These are phyloP conservation scores for Drosophila trapezifrons DNA, from an alignment of 1,140 invertebrate species.

Conservation along the genomic window DNA sequence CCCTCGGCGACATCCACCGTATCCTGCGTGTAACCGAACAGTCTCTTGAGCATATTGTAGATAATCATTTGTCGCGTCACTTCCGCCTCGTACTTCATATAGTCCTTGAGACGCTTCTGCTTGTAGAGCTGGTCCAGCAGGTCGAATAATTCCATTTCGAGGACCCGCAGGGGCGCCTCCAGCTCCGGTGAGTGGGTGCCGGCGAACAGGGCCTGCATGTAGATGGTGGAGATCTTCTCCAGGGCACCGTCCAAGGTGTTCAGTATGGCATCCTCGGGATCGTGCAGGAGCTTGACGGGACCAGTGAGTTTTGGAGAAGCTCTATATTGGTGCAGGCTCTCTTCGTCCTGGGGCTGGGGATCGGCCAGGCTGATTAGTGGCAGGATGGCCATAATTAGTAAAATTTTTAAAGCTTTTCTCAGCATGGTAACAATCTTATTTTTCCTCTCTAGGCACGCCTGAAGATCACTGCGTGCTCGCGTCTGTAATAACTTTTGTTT, in stretches of 20 bases:
- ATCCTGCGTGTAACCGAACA: conserved; percentile 72
- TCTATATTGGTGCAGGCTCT: conserved; percentile 26
- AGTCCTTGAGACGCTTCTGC: conserved; percentile 71
- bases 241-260: conserved; percentile 63
- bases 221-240: conserved; percentile 66
- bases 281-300: conserved; percentile 48
- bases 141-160: conserved; percentile 75
- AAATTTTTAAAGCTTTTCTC: background rate
- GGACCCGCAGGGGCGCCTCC: conserved; percentile 54
- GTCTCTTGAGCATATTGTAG: conserved; percentile 77
- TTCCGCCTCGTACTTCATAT: conserved; percentile 78
- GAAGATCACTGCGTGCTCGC: conserved; percentile 66
- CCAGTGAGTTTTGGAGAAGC: conserved; percentile 58
- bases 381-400: conserved; percentile 3
- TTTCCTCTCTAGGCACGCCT: conserved; percentile 49
- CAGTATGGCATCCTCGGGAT: conserved; percentile 50
- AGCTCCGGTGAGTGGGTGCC: conserved; percentile 71
- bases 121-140: conserved; percentile 69
- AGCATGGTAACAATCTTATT: conserved; percentile 11
- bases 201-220: conserved; percentile 73
- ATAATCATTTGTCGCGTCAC: conserved; percentile 81
- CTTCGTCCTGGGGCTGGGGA: background rate
- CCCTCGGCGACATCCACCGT: conserved; percentile 16
- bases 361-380: conserved; percentile 17
- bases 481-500: conserved; percentile 49